phyloP scores from a whole-genome alignment of 92 coral and sea anemone species.

The Blastomussa wellsi region DNA sequence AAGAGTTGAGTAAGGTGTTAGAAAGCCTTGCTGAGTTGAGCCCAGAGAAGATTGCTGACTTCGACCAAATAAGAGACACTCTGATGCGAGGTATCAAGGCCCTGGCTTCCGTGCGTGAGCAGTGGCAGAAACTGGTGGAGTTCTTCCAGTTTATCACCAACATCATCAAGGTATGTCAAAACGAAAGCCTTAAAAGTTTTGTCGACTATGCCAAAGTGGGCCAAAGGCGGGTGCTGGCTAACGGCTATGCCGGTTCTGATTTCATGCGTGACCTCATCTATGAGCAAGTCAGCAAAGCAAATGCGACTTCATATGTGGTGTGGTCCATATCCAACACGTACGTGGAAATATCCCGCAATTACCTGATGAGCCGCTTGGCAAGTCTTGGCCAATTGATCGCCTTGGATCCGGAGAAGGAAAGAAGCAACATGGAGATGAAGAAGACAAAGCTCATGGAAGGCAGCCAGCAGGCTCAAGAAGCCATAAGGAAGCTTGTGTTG shows the following conservation, averaged over 20 bases:
- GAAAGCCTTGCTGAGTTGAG: constrained; percentile 30
- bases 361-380: constrained; percentile 40
- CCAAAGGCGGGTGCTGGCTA: constrained; percentile 6
- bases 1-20: constrained; percentile 17
- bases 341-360: constrained; percentile 41
- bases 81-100: constrained; percentile 27
- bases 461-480: constrained; percentile 35
- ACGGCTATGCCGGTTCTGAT: constrained; percentile 24
- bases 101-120: constrained; percentile 27
- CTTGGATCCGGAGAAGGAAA: constrained; percentile 36
- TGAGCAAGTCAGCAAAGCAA: constrained; percentile 44
- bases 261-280: constrained; percentile 45
- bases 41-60: constrained; percentile 37
- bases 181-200: constrained; percentile 23
- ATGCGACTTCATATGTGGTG: constrained; percentile 28
- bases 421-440: constrained; percentile 1
- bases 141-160: constrained; percentile 39
- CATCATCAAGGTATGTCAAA: constrained; percentile 32
- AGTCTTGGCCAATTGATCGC: constrained; percentile 38
- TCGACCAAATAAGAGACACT: constrained; percentile 30
- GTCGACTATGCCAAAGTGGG: constrained; percentile 38
- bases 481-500: constrained; percentile 9
- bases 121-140: constrained; percentile 50
- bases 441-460: constrained; percentile 29
- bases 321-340: constrained; percentile 34